phyloP scores from a whole-genome alignment of 2,888 invertebrate genomes.

The Volucella inflata region DNA sequence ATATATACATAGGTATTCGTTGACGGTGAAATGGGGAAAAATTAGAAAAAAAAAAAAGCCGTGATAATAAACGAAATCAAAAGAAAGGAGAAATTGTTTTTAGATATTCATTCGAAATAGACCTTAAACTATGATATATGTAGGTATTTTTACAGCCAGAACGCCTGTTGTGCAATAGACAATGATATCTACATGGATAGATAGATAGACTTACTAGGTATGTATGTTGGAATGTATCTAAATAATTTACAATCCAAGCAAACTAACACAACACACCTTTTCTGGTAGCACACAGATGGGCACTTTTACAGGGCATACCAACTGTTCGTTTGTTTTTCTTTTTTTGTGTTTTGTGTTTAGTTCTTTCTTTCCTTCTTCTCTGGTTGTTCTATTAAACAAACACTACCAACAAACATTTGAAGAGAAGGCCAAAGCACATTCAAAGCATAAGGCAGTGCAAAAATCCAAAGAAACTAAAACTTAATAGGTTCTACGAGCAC shows the following conservation, averaged over 20 bases:
- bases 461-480: constrained; percentile 22
- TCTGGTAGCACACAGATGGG: constrained; percentile 51
- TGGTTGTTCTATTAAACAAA: neutral
- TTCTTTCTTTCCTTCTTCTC: constrained; percentile 1
- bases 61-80: too few relatives aligned
- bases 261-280: constrained; percentile 60
- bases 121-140: too few relatives aligned
- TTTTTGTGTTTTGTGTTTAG: neutral
- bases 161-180: constrained; percentile 43
- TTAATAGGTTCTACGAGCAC: neutral
- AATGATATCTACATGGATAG: constrained; percentile 19
- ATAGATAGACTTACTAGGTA: constrained; percentile 2
- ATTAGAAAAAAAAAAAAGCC: too few relatives aligned
- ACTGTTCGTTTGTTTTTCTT: constrained; percentile 6
- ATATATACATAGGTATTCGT: too few relatives aligned
- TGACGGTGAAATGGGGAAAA: too few relatives aligned
- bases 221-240: constrained; percentile 25
- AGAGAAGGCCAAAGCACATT: constrained; percentile 17
- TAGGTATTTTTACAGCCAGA: too few relatives aligned
- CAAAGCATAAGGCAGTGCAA: constrained; percentile 23
- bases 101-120: too few relatives aligned
- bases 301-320: neutral
- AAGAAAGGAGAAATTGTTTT: too few relatives aligned
- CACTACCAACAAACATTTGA: constrained; percentile 24
- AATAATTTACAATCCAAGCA: constrained; percentile 44